Evolutionary conservation across 2,113 vertebrate genomes (phyloP), one percentile per base, ranked within the genome.

Genomic region (Odocoileus hemionus): DNA sequence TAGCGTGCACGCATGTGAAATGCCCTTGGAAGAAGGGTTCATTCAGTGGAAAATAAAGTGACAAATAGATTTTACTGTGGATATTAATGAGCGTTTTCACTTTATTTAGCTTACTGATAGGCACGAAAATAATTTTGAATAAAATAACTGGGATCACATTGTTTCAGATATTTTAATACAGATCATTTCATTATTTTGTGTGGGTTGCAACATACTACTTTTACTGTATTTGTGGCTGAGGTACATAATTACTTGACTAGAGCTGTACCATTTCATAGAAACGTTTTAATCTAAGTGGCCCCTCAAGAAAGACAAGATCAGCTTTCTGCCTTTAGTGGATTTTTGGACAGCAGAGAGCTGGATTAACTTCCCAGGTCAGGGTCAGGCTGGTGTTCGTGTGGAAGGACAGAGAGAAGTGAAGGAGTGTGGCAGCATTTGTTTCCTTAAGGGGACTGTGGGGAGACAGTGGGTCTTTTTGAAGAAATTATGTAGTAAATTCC

Each of bases 161-260:
- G 76, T 78, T 95, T 91, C 25, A 43, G 67, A 54, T 54, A 82
- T 78, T 97, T 54, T 90, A 82, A 52, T 91, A 88, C 23, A 25
- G 50, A 39, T 47, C 45, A 23, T 61, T 47, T 80, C 54, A 50
- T 25, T 90, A 2, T 95, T 57, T 25, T 57, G 28, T 50, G 21
- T 67, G 39, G 23, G 4, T 76, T 91, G 50, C 67, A 96, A 83
- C 91, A 43, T 58, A 93, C 43, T 70, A 5, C 30, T 80, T 94
- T 79, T 57, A 28, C 61, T 95, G 11, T 82, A 6, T 55, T 76
- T 95, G 67, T 61, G 50, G 50, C 17, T 61, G 23, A 83, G 90
- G 85, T 36, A 7, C 36, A 7, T 95, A 23, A 43, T 67, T 85
- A 55, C 23, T 57, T 78, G 74, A 43, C 33, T 74, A 16, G 61